A percentile compares a stretch with the other conserved stretches of the same genome.
Conservation (phyloP, 2,113 vertebrate genomes). For the Gobio gobio region DNA sequence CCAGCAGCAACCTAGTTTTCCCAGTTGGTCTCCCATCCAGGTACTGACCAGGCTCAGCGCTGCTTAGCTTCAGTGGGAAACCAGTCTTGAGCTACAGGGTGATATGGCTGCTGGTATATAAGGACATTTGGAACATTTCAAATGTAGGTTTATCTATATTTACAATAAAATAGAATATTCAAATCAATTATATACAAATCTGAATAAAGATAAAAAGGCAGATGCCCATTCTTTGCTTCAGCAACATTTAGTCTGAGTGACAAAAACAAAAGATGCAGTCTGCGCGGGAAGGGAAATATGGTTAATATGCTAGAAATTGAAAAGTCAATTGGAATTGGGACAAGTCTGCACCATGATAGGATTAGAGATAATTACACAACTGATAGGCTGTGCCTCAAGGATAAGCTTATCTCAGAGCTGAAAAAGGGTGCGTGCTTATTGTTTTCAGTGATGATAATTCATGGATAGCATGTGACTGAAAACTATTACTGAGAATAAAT, state of each 20-base stretch:
- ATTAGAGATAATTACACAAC: neutral
- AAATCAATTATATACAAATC: no score
- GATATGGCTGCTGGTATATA: no score
- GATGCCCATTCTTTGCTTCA: neutral
- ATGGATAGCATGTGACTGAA: neutral
- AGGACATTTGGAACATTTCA: no score
- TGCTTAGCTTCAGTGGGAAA: no score
- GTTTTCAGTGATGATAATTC: conserved; percentile 2
- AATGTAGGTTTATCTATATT: no score
- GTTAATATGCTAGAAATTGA: conserved; percentile 17
- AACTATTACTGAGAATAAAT: conserved; percentile 8
- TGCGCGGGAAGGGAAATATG: neutral
- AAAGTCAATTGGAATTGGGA: conserved; percentile 1
- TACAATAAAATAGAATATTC: no score
- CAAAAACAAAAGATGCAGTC: neutral
- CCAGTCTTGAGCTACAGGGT: no score
- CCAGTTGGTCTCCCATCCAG: no score
- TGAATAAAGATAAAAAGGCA: no score
- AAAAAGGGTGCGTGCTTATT: neutral
- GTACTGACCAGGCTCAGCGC: no score
- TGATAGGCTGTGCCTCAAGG: neutral
- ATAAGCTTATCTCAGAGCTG: neutral
- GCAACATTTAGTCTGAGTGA: neutral
- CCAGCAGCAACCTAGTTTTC: no score
- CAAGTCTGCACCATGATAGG: neutral